A percentile compares a stretch with the other conserved stretches of the same genome.
These are phyloP conservation scores for Priocnemis perturbator DNA, from an alignment of 2,888 invertebrate genomes.

Conservation along the genomic window DNA sequence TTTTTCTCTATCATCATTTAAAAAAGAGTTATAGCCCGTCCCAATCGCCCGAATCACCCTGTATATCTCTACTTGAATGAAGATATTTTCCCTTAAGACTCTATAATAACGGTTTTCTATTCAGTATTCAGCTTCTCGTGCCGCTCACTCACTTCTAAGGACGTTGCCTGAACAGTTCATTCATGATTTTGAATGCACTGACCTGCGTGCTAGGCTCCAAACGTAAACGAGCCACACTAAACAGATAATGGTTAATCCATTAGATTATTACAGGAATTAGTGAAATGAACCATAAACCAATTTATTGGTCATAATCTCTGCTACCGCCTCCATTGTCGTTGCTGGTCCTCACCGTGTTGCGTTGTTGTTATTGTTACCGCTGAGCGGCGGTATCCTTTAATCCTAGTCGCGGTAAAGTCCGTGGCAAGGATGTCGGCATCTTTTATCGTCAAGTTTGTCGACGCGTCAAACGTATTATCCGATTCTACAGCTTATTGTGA, in stretches of 20 bases:
- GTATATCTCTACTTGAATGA: too few relatives aligned
- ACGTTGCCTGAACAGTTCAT: constrained; percentile 32
- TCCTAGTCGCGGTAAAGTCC: constrained; percentile 61
- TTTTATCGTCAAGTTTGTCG: constrained; percentile 61
- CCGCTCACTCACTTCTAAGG: constrained; percentile 1
- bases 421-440: constrained; percentile 61
- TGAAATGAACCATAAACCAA: constrained; percentile 73
- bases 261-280: constrained; percentile 75
- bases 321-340: constrained; percentile 62
- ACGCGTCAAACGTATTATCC: constrained; percentile 35
- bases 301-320: constrained; percentile 74
- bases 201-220: constrained; percentile 16
- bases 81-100: too few relatives aligned
- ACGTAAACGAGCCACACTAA: constrained; percentile 72
- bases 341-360: constrained; percentile 50
- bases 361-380: constrained; percentile 53
- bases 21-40: too few relatives aligned
- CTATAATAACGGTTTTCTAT: too few relatives aligned
- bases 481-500: constrained; percentile 6
- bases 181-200: constrained; percentile 43
- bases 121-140: too few relatives aligned
- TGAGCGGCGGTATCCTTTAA: constrained; percentile 64
- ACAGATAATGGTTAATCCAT: constrained; percentile 75
- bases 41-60: too few relatives aligned
- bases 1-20: too few relatives aligned